Conservation (phyloP, 2,113 vertebrate species). For the Eolophus roseicapilla region DNA sequence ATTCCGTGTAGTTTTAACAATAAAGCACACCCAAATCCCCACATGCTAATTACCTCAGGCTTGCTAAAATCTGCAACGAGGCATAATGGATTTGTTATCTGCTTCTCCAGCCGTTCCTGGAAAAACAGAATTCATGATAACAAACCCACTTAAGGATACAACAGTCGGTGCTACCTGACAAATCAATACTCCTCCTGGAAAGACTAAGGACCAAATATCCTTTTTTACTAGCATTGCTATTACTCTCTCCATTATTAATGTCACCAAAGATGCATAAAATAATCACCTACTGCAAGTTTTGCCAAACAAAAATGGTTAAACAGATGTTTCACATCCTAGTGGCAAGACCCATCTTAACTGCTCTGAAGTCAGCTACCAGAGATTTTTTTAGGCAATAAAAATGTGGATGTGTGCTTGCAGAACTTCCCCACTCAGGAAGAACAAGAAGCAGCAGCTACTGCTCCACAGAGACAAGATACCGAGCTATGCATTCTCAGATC, state of each 20-base stretch:
- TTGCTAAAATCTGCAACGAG: slow-evolving; percentile 92
- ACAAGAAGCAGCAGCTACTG: background rate
- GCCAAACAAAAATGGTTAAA: background rate
- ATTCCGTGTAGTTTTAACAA: background rate
- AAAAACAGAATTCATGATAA: background rate
- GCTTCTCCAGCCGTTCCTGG: slow-evolving; percentile 87
- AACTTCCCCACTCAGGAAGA: background rate
- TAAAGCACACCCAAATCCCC: background rate
- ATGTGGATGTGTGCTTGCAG: background rate
- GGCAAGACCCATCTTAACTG: background rate
- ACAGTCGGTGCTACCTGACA: background rate
- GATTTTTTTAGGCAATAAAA: background rate
- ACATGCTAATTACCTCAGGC: slow-evolving; percentile 83
- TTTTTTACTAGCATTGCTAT: background rate
- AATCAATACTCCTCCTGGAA: background rate
- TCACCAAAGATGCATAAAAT: background rate
- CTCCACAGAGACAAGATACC: background rate
- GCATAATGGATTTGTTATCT: slow-evolving; percentile 85
- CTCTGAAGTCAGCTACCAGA: background rate
- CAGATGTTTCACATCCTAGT: background rate
- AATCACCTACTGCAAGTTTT: background rate
- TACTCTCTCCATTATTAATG: background rate
- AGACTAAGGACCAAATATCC: background rate
- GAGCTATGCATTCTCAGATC: background rate
- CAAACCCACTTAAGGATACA: background rate